Evolutionary conservation across 2,888 invertebrate genomes (phyloP).

Genomic region (Cosmopolites sordidus): DNA sequence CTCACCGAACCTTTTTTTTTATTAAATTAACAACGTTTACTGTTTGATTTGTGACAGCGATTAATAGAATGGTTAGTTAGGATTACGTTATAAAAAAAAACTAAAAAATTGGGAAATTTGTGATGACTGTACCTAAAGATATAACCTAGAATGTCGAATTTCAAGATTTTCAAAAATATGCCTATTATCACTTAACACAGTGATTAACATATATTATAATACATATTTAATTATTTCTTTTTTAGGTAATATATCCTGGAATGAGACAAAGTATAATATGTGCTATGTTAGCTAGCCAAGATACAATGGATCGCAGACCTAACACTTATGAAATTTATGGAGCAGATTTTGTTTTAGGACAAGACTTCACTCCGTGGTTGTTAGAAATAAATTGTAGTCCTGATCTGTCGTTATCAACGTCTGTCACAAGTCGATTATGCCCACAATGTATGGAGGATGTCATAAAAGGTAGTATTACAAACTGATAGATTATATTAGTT

Average conservation of each 20-base stretch:
- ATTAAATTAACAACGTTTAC: too few species aligned
- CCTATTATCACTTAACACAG: too few species aligned
- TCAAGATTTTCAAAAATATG: too few species aligned
- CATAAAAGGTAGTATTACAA: constrained; percentile 77
- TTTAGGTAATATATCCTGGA: constrained; percentile 33
- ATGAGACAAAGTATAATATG: constrained; percentile 57
- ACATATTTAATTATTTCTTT: not conserved
- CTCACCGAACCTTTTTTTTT: too few species aligned
- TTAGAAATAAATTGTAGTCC: constrained; percentile 95
- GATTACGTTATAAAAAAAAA: too few species aligned
- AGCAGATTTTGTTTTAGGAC: constrained; percentile 91
- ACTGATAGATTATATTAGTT: too few species aligned
- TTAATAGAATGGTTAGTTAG: too few species aligned
- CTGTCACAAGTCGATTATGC: constrained; percentile 82
- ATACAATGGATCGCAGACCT: constrained; percentile 72
- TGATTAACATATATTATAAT: too few species aligned
- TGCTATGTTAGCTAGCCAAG: constrained; percentile 82
- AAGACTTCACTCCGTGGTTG: constrained; percentile 84
- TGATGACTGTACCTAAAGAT: too few species aligned
- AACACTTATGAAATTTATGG: constrained; percentile 93
- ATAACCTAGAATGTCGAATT: too few species aligned
- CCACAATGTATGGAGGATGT: constrained; percentile 85
- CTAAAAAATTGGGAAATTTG: too few species aligned
- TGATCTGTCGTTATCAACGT: constrained; percentile 85
- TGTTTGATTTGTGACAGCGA: too few species aligned